Evolutionary conservation across 2,113 vertebrate genomes (phyloP).

Genomic region (Melanerpes formicivorus): DNA sequence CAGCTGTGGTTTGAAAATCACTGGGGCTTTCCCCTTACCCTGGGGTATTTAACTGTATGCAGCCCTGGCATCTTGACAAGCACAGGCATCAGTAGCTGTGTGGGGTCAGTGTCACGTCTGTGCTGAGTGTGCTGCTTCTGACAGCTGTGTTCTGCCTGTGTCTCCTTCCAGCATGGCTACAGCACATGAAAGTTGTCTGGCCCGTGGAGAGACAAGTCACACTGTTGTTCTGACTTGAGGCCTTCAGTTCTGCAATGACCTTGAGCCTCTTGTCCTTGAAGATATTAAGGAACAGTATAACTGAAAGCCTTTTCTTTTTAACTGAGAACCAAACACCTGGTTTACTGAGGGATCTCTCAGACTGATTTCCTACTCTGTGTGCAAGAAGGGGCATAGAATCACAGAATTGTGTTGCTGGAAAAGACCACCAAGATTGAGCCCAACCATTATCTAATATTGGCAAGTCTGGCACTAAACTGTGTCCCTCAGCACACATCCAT

Average conservation of each 20-base stretch:
- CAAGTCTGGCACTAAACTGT: too few species aligned
- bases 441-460: too few species aligned
- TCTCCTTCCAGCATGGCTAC: not conserved
- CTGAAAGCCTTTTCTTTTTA: not conserved
- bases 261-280: not conserved
- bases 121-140: accelerated
- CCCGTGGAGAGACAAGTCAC: not conserved
- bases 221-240: not conserved
- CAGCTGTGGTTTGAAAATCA: conserved; percentile 14
- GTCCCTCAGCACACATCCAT: not conserved
- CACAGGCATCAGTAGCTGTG: not conserved
- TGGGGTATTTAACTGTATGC: not conserved
- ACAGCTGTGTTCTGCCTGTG: not conserved
- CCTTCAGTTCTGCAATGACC: not conserved
- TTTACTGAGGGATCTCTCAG: not conserved
- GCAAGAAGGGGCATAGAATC: too few species aligned
- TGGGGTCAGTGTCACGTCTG: not conserved
- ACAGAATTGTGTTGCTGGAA: too few species aligned
- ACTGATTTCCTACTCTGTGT: not conserved
- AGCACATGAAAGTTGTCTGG: accelerated
- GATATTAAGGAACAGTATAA: not conserved
- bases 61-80: not conserved
- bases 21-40: not conserved
- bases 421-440: too few species aligned
- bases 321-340: not conserved